Base-by-base conservation (phyloP, 2,797 vertebrate species). In the Diglossa cyanea region DNA sequence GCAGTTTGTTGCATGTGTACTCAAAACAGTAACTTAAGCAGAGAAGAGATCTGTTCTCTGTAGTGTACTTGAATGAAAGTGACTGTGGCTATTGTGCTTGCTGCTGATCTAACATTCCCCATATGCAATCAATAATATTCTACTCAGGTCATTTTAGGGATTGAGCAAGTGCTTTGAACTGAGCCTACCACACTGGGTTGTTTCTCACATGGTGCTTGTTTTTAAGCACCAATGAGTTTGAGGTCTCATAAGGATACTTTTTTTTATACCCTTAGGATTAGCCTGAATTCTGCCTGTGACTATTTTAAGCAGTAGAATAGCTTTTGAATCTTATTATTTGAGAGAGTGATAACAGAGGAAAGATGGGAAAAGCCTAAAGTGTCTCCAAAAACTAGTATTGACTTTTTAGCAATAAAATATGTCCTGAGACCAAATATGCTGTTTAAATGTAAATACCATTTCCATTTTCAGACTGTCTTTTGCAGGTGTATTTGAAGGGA, bases 391-490 rank as follows among this genome's bases (percentile, higher is more conserved):
- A 58, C 74, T 92, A 74, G 74, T 74, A 91, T 89, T 93, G 96
- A 88, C 88, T 90, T 94, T 88, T 92, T 91, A 91, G 92, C 89
- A 95, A 92, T 85, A 93, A 90, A 95, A 95, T 74, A 72, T 0
- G 0, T 92, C 93, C 86, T 55, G 58, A 96, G 78, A 92, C 82
- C 31, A 90, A 91, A 93, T 80, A 83, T 53, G 61, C 79, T 94
- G 78, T 96, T 96, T 95, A 92, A 97, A 95, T 91, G 88, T 96
- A 97, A 95, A 94, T 95, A 92, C 72, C 42, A 65, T 93, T 93
- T 93, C 91, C 67, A 87, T 92, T 94, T 93, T 91, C 92, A 87
- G 74, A 68, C 86, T 95, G 72, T 61, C 90, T 95, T 94, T 91
- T 89, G 58, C 86, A 92, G 91, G 72, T 88, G 44, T 94, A 80